phyloP scores from a whole-genome alignment of 2,797 vertebrate species.

The Ibycter americanus region DNA sequence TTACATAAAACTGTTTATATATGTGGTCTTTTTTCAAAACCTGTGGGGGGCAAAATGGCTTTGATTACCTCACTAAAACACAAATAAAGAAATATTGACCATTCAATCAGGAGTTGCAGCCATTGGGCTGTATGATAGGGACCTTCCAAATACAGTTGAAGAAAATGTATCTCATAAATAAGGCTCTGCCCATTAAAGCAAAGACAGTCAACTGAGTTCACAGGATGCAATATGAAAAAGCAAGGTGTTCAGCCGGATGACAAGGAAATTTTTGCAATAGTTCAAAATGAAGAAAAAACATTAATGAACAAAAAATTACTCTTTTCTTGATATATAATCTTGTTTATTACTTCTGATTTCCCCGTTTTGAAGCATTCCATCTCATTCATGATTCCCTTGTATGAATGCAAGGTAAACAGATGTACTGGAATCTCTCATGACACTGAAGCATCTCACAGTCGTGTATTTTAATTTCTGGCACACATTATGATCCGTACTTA shows the following conservation, averaged over 20 bases:
- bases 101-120: background rate
- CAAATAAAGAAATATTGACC: conserved; percentile 13
- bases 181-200: background rate
- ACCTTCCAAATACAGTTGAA: background rate
- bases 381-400: background rate
- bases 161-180: conserved; percentile 23
- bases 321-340: background rate
- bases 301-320: background rate
- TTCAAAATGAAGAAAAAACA: background rate
- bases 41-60: background rate
- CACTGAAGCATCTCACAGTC: background rate
- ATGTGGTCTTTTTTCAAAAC: background rate
- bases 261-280: background rate
- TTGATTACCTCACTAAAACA: background rate
- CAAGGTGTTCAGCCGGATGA: background rate
- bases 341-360: background rate
- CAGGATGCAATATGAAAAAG: background rate
- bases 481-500: background rate
- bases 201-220: background rate
- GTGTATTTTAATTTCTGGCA: conserved; percentile 1
- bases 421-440: background rate
- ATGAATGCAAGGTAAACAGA: background rate
- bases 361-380: background rate
- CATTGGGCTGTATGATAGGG: background rate
- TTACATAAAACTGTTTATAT: background rate